Evolutionary conservation across 2,797 vertebrate genomes (phyloP).

Genomic region (Picus viridis): DNA sequence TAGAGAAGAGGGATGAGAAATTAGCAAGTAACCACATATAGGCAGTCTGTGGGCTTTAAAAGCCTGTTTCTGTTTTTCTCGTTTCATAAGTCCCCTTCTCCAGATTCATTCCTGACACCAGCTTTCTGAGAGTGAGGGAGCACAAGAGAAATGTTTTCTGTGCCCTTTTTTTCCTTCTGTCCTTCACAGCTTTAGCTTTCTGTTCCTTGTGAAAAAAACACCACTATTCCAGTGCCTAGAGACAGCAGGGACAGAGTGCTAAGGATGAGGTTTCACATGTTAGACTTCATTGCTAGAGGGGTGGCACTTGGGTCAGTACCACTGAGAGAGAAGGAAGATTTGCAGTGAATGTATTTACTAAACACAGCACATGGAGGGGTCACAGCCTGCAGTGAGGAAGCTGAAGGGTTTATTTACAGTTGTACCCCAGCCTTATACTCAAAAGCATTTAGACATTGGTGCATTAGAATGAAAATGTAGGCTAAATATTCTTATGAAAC

Average conservation of each 20-base stretch:
- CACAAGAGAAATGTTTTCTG: rapidly evolving
- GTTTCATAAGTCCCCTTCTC: neutral
- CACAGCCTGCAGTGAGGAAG: neutral
- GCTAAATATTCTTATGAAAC: neutral
- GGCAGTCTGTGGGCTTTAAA: neutral
- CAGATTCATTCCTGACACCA: neutral
- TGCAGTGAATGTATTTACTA: neutral
- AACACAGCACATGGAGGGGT: neutral
- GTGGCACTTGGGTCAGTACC: neutral
- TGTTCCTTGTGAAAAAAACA: neutral
- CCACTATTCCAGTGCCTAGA: neutral
- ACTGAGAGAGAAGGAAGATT: neutral
- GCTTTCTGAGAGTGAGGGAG: rapidly evolving
- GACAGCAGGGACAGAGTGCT: neutral
- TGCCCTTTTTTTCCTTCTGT: neutral
- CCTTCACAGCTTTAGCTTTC: neutral
- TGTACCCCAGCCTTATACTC: neutral
- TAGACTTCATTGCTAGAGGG: neutral
- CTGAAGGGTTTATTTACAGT: neutral
- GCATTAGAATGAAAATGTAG: conserved; percentile 12
- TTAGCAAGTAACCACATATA: neutral
- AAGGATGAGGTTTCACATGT: neutral
- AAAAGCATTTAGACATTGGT: neutral
- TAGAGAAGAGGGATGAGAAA: neutral
- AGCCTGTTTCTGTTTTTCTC: neutral